Evolutionary conservation across 1,140 invertebrate species (phyloP).

Genomic region (Drosophila eugracilis): DNA sequence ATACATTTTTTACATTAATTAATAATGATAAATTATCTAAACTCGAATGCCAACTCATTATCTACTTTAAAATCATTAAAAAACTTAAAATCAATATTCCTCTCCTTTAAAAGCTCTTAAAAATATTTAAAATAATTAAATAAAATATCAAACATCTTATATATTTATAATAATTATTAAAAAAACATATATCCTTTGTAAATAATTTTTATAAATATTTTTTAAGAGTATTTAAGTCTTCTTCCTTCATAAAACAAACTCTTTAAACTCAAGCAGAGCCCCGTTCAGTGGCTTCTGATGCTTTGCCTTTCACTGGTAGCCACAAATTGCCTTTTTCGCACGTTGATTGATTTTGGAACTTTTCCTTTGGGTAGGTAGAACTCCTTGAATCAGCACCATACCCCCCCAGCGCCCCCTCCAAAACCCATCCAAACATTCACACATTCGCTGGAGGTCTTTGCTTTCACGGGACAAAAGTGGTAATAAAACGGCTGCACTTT

Average conservation of each 20-base stretch:
- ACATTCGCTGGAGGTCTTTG: not conserved
- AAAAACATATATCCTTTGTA: no score
- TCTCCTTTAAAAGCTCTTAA: no score
- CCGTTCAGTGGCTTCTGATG: slow-evolving; percentile 13
- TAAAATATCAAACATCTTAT: not conserved
- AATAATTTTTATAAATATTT: not conserved
- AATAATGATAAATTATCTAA: no score
- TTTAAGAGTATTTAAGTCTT: not conserved
- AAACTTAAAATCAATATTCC: no score
- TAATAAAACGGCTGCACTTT: slow-evolving; percentile 50
- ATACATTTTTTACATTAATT: no score
- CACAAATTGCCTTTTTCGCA: slow-evolving; percentile 81
- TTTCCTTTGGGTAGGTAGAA: slow-evolving; percentile 53
- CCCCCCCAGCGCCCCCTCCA: not conserved
- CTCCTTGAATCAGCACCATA: not conserved
- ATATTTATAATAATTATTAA: not conserved
- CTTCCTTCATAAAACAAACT: not conserved
- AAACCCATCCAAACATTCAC: not conserved
- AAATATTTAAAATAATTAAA: no score
- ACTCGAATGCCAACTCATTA: no score
- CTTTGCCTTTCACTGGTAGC: slow-evolving; percentile 32
- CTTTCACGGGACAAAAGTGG: slow-evolving; percentile 39
- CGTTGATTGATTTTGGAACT: slow-evolving; percentile 79
- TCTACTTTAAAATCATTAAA: not conserved
- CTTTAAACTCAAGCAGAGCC: not conserved